These are phyloP conservation scores for Myiopsitta monachus DNA, from an alignment of 2,113 vertebrate species.

Conservation along the genomic window DNA sequence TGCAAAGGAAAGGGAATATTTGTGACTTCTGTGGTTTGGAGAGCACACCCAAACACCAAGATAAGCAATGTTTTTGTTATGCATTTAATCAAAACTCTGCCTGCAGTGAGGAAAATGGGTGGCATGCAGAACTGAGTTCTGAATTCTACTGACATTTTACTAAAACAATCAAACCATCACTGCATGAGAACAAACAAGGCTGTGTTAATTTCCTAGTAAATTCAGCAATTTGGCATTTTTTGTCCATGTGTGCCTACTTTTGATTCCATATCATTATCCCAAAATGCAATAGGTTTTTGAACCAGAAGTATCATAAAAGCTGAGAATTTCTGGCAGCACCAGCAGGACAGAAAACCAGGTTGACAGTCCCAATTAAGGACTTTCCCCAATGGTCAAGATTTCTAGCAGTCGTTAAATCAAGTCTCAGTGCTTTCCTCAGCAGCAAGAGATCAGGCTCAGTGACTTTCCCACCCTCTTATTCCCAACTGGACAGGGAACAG, in stretches of 20 bases:
- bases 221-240: background rate
- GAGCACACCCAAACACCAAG: background rate
- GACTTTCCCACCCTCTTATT: background rate
- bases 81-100: background rate
- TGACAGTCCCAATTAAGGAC: background rate
- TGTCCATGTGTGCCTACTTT: background rate
- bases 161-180: background rate
- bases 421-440: background rate
- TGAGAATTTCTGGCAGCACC: background rate
- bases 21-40: background rate
- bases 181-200: background rate
- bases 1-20: background rate
- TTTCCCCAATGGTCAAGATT: fast-evolving
- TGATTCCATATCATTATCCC: background rate
- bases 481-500: background rate
- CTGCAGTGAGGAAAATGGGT: background rate
- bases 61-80: background rate
- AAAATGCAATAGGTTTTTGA: background rate
- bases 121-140: background rate
- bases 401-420: background rate
- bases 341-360: background rate
- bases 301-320: background rate
- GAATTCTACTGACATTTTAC: background rate
- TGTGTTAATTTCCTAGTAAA: background rate
- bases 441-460: background rate